These are phyloP conservation scores for Plodia interpunctella DNA, from an alignment of 1,140 invertebrate species.

Conservation along the genomic window DNA sequence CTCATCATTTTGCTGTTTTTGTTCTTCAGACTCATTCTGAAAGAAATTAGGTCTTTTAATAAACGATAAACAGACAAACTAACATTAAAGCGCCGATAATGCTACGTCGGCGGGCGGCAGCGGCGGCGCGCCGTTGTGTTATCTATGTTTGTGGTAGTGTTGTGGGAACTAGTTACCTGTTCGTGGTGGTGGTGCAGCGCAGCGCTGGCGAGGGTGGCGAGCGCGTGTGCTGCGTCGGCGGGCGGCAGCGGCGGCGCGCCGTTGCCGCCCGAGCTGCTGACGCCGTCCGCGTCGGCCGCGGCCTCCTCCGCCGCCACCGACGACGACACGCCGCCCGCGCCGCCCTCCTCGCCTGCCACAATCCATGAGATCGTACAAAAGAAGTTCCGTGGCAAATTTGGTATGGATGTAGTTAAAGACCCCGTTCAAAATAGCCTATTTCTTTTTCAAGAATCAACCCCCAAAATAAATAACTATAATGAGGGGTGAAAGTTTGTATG, in stretches of 20 bases:
- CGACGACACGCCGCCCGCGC: slow-evolving; percentile 39
- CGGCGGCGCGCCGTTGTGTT: too few species aligned
- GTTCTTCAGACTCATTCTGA: slow-evolving; percentile 61
- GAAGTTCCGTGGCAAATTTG: too few species aligned
- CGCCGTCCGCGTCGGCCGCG: slow-evolving; percentile 35
- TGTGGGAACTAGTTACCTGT: slow-evolving; percentile 40
- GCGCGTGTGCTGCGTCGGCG: slow-evolving; percentile 66
- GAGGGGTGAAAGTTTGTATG: too few species aligned
- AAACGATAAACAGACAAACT: too few species aligned
- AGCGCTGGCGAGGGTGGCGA: slow-evolving; percentile 73
- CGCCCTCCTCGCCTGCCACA: slow-evolving; percentile 39
- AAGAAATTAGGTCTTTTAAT: too few species aligned
- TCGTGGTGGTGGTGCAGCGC: slow-evolving; percentile 68
- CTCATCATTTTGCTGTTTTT: slow-evolving; percentile 61
- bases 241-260: slow-evolving; percentile 54
- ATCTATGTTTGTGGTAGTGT: too few species aligned
- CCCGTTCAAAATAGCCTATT: too few species aligned
- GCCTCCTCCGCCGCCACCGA: slow-evolving; percentile 32
- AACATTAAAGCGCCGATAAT: slow-evolving; percentile 46
- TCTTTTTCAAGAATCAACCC: too few species aligned
- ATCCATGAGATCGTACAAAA: too few species aligned
- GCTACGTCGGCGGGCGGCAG: too few species aligned
- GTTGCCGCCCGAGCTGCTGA: slow-evolving; percentile 52
- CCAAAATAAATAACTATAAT: too few species aligned
- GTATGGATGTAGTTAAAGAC: too few species aligned